Evolutionary conservation across 2,113 vertebrate species (phyloP).

Genomic region (Epinephelus fuscoguttatus): DNA sequence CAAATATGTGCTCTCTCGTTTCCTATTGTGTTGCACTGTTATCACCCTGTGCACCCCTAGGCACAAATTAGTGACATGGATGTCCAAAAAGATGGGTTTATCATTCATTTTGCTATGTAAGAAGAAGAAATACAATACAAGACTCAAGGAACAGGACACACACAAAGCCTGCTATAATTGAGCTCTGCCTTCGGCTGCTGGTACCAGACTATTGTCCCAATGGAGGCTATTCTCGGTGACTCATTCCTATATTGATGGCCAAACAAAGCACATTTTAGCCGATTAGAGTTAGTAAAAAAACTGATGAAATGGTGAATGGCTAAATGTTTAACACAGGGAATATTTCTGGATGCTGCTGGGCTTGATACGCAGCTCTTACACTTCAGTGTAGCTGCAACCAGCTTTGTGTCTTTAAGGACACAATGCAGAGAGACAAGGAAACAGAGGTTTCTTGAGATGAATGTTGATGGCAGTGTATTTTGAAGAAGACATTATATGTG

Average conservation of each 20-base stretch:
- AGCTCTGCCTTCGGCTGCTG: conserved; percentile 42
- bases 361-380: conserved; percentile 26
- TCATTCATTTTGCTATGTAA: conserved; percentile 37
- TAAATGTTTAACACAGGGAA: conserved; percentile 15
- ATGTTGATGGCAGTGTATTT: conserved; percentile 1
- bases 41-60: conserved; percentile 54
- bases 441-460: not conserved
- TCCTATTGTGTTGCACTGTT: conserved; percentile 59
- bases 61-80: conserved; percentile 48
- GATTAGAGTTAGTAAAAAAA: conserved; percentile 21
- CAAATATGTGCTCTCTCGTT: conserved; percentile 29
- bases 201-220: conserved; percentile 55
- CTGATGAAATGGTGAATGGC: conserved; percentile 23
- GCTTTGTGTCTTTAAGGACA: not conserved
- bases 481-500: conserved; percentile 19
- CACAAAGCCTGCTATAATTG: conserved; percentile 59
- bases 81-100: conserved; percentile 52
- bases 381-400: not conserved
- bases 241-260: conserved; percentile 39
- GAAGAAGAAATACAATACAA: conserved; percentile 50
- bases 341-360: conserved; percentile 31
- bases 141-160: conserved; percentile 27
- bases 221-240: conserved; percentile 49
- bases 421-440: too few relatives aligned
- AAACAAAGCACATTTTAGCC: conserved; percentile 44